Evolutionary conservation across 2,888 invertebrate genomes (phyloP).

Genomic region (Lasioglossum figueresi): DNA sequence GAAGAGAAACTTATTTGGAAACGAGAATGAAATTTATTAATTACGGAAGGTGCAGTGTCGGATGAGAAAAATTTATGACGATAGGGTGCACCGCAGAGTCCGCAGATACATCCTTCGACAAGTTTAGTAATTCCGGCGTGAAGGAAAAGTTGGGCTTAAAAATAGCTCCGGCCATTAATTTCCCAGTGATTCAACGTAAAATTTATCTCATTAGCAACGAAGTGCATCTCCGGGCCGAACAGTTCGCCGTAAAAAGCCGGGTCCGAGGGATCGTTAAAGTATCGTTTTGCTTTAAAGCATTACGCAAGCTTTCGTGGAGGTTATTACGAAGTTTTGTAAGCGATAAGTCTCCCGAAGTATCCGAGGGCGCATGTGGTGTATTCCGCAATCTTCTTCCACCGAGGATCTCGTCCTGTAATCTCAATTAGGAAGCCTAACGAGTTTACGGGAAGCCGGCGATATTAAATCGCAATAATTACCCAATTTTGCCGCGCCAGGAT

Average conservation of each 20-base stretch:
- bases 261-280: conserved; percentile 49
- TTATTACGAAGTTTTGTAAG: conserved; percentile 60
- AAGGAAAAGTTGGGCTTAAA: neutral
- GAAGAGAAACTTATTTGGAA: neutral
- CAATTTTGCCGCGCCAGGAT: conserved; percentile 50
- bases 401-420: conserved; percentile 55
- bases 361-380: conserved; percentile 58
- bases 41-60: neutral
- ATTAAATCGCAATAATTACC: conserved; percentile 61
- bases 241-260: conserved; percentile 25
- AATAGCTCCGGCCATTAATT: neutral
- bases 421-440: conserved; percentile 63
- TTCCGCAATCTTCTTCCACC: conserved; percentile 59
- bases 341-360: conserved; percentile 60
- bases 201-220: conserved; percentile 15
- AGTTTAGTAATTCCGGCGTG: neutral
- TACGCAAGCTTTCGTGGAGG: conserved; percentile 51
- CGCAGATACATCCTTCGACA: neutral
- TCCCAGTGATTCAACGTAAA: neutral
- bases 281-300: conserved; percentile 52
- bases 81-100: neutral
- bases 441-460: conserved; percentile 56
- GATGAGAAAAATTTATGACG: neutral
- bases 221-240: conserved; percentile 11
- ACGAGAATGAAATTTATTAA: neutral